Evolutionary conservation across 1,140 invertebrate genomes (phyloP), one percentile per base, ranked within the genome.

Genomic region (Lanistes nyassanus): DNA sequence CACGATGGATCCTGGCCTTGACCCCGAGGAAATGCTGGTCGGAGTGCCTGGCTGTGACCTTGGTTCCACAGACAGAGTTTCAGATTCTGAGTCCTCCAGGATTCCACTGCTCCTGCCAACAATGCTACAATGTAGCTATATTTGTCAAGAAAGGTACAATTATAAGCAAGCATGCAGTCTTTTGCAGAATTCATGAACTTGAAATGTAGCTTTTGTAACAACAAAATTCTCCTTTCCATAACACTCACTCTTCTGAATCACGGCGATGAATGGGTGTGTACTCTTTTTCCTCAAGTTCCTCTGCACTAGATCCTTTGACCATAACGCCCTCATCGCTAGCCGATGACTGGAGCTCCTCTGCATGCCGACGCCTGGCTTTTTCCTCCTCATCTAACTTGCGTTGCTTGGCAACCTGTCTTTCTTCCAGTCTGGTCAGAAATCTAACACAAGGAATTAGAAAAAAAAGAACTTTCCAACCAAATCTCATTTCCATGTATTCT

Each of bases 81-180:
- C 91, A 42, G 87, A 84, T 77, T 92, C 91, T 70, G 91, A 91
- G 77, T 92, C 92, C 73, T 83, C 83, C 72, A 90, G 88, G 79
- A 91, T 90, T 77, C 91, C 90, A 88, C 92, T 91, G 87, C 92
- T 92, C 87, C 91, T 91, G 77, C 36, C 86, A 65, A 68, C 58
- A 65, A 16, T 56, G 68, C 62, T 65, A 37, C 26, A 47, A 62
- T 47, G 58, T 36, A 62, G 37, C 55, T 47, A 42, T 64, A 5
- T 70, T 66, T 5, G 29, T 21, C 26, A 3, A 64, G n/a, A 11
- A 47, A n/a, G n/a, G n/a, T 60, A 60, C 56, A 60, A 29, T 60
- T 29, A 53, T 53, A 36, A 66, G 16, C 23, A 66, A 66, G 16
- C 2, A 66, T 2, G 29, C 64, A 51, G 42, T 42, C 9, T 47